phyloP scores from a whole-genome alignment of 2,113 vertebrate genomes.

The Thalassarche chlororhynchos region DNA sequence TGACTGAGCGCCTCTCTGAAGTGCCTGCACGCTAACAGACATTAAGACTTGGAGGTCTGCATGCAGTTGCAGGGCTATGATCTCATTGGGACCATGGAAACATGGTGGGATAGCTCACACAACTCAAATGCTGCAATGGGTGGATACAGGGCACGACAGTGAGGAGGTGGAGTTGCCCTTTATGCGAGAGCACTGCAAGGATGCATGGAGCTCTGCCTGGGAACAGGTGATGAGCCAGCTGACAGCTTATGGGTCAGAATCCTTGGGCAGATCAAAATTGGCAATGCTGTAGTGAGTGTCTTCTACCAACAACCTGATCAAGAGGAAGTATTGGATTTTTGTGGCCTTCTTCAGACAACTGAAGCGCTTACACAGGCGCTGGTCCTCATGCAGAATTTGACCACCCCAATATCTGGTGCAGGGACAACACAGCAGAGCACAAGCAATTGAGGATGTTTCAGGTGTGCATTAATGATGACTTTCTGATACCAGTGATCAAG shows the following conservation, averaged over 20 bases:
- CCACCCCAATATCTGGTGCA: background rate
- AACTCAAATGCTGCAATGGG: background rate
- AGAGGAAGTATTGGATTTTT: background rate
- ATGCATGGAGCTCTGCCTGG: background rate
- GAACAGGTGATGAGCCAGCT: background rate
- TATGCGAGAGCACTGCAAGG: background rate
- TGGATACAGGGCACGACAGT: accelerated
- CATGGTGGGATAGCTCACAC: background rate
- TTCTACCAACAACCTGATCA: background rate
- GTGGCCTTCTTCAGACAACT: background rate
- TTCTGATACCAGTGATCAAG: background rate
- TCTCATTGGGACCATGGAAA: background rate
- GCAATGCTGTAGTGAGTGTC: background rate
- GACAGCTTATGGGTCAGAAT: background rate
- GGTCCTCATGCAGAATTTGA: background rate
- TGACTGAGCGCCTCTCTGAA: background rate
- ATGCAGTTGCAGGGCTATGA: accelerated
- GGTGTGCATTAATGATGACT: background rate
- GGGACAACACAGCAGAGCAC: background rate
- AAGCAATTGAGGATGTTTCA: background rate
- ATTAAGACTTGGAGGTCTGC: background rate
- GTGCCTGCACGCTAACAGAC: no score
- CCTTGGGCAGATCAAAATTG: background rate
- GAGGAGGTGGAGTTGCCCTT: background rate
- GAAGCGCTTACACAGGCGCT: background rate